phyloP scores from a whole-genome alignment of 2,888 invertebrate genomes.

The Agrochola lota region DNA sequence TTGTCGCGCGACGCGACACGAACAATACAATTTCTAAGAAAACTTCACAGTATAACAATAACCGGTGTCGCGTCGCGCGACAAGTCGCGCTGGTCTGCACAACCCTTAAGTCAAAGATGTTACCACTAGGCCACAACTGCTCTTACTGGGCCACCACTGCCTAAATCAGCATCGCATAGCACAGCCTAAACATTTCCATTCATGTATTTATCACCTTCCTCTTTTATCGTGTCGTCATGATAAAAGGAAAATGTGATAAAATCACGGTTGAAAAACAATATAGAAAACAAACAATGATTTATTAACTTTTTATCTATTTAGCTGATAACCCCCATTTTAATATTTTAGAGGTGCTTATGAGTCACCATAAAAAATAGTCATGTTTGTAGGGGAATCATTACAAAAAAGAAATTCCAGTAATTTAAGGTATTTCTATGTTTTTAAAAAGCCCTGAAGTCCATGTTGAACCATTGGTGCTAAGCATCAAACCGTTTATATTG shows the following conservation, averaged over 20 bases:
- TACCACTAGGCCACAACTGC: no score
- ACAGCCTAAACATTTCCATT: neutral
- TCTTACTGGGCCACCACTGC: no score
- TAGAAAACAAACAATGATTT: slow-evolving; percentile 53
- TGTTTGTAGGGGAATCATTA: neutral
- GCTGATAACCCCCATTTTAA: slow-evolving; percentile 34
- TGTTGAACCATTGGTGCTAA: neutral
- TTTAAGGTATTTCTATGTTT: neutral
- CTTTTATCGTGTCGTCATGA: slow-evolving; percentile 21
- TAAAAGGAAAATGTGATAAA: slow-evolving; percentile 30
- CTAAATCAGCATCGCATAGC: neutral
- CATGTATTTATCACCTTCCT: slow-evolving; percentile 14
- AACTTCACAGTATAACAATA: no score
- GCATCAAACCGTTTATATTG: neutral
- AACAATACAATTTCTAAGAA: no score
- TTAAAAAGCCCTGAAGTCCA: neutral
- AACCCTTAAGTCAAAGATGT: no score
- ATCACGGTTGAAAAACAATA: slow-evolving; percentile 34
- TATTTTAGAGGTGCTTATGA: slow-evolving; percentile 22
- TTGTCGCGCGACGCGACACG: no score
- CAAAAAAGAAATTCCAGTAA: neutral
- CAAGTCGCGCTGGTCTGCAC: no score
- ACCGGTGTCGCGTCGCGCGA: no score
- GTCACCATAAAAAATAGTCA: slow-evolving; percentile 4
- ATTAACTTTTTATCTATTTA: slow-evolving; percentile 37